Base-by-base conservation (phyloP, 2,888 invertebrate genomes). In the Ischnura elegans region DNA sequence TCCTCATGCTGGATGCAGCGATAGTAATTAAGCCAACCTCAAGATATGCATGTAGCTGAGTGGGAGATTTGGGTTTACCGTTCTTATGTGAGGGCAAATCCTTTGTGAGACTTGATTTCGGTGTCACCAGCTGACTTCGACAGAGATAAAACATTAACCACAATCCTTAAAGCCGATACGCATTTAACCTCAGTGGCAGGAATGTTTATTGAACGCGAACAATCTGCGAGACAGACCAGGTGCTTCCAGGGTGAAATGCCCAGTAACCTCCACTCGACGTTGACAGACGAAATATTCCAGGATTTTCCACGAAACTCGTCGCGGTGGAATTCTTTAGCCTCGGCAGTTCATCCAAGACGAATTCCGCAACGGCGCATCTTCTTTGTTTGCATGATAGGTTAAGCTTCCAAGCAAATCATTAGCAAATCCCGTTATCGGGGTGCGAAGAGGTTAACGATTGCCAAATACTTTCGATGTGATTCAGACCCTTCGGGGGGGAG, bases 401-500 rank as follows among this genome's bases (percentile, higher is more conserved):
- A n/a, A 61, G n/a, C 61, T n/a, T 76, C 29, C 76, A 36, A 36
- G 76, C 76, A 36, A 76, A 76, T 76, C 76, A 76, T 76, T 76
- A 76, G 76, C 76, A 29, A 76, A 76, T 76, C 76, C 76, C 76
- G 76, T 76, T 76, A 76, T 36, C 76, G 76, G 76, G 2, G 61
- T 36, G 25, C 76, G 76, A 36, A 76, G 76, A 21, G 76, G 76
- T 36, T 76, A 76, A 76, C 76, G 76, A 76, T 36, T 76, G 76
- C 76, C 76, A 76, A 76, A 76, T 76, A 76, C 76, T 76, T 76
- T 76, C 76, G 76, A 76, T 76, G 76, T 76, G 76, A 36, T 76
- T 76, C 76, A 29, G 76, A 13, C 76, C 76, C 76, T 16, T 19
- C 76, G 76, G 10, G 76, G 76, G 36, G 36, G 29, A 76, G 36